phyloP scores from a whole-genome alignment of 2,888 invertebrate species.

The Maniola hyperantus region DNA sequence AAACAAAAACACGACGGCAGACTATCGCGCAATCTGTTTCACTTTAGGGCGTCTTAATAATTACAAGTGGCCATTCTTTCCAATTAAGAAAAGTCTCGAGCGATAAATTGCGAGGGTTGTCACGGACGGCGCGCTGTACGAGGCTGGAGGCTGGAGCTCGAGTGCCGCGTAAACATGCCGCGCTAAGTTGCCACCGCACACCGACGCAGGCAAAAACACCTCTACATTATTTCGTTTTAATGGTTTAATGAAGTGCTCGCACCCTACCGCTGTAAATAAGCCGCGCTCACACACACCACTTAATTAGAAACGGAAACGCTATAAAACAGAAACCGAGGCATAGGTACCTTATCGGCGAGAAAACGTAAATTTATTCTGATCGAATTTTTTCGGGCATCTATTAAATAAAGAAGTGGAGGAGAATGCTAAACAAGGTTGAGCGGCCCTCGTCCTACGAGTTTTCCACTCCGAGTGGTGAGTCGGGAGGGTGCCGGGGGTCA shows the following conservation, averaged over 20 bases:
- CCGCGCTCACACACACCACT: slow-evolving; percentile 63
- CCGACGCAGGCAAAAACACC: slow-evolving; percentile 45
- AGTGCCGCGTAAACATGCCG: slow-evolving; percentile 71
- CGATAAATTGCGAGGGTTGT: slow-evolving; percentile 80
- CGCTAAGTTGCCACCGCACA: slow-evolving; percentile 52
- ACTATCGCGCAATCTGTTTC: slow-evolving; percentile 80
- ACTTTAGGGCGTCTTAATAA: slow-evolving; percentile 82
- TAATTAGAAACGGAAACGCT: slow-evolving; percentile 70
- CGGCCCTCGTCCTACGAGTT: slow-evolving; percentile 78
- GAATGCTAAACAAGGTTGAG: slow-evolving; percentile 82
- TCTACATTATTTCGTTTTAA: slow-evolving; percentile 58
- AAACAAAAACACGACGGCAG: slow-evolving; percentile 55
- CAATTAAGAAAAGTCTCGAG: slow-evolving; percentile 81
- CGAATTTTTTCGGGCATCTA: slow-evolving; percentile 77
- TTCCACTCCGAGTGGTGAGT: slow-evolving; percentile 78
- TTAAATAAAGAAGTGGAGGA: slow-evolving; percentile 81
- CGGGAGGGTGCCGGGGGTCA: slow-evolving; percentile 52
- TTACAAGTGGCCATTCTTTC: slow-evolving; percentile 83
- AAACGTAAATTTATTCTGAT: slow-evolving; percentile 79
- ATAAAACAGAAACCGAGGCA: slow-evolving; percentile 65
- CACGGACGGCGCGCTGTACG: slow-evolving; percentile 49
- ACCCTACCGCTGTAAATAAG: slow-evolving; percentile 63
- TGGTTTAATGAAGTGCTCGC: slow-evolving; percentile 69
- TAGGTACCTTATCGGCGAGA: slow-evolving; percentile 75
- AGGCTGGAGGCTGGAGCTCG: slow-evolving; percentile 42